Conservation (phyloP, 2,888 invertebrate genomes). For the Erebia epiphron region DNA sequence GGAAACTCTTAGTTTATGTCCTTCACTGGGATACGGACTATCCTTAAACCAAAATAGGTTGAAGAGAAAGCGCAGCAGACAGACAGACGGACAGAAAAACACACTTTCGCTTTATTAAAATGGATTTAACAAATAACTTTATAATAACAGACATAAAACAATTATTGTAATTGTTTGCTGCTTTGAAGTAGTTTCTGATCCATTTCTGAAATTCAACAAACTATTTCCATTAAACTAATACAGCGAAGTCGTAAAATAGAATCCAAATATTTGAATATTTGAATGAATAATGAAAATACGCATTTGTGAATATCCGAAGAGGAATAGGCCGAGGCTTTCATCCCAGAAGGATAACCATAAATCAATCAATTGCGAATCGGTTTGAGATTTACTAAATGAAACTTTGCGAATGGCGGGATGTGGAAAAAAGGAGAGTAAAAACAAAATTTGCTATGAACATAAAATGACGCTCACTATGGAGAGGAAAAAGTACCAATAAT, state of each 20-base stretch:
- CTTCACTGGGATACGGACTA: too few relatives aligned
- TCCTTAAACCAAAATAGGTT: too few relatives aligned
- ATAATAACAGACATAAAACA: neutral
- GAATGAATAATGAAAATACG: slow-evolving; percentile 24
- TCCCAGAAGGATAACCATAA: slow-evolving; percentile 20
- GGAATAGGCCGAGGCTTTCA: slow-evolving; percentile 21
- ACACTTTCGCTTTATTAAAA: too few relatives aligned
- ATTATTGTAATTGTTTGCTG: neutral
- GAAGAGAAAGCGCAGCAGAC: too few relatives aligned
- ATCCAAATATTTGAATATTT: slow-evolving; percentile 15
- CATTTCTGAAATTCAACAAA: slow-evolving; percentile 9
- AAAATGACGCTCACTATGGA: slow-evolving; percentile 14
- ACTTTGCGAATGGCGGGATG: slow-evolving; percentile 14
- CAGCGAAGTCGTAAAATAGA: slow-evolving; percentile 10
- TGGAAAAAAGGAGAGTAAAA: slow-evolving; percentile 22
- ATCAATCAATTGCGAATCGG: slow-evolving; percentile 25
- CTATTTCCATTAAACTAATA: slow-evolving; percentile 28
- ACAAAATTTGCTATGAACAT: slow-evolving; percentile 25
- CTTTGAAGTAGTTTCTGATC: neutral
- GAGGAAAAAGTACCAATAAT: slow-evolving; percentile 22
- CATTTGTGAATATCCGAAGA: slow-evolving; percentile 25
- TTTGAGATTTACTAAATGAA: slow-evolving; percentile 27
- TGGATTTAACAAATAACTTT: neutral
- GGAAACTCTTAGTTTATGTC: too few relatives aligned
- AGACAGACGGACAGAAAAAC: too few relatives aligned